A percentile compares a stretch with the other conserved stretches of the same genome.
These are phyloP conservation scores for Onychostoma macrolepis DNA, from an alignment of 2,113 vertebrate genomes.

Conservation along the genomic window DNA sequence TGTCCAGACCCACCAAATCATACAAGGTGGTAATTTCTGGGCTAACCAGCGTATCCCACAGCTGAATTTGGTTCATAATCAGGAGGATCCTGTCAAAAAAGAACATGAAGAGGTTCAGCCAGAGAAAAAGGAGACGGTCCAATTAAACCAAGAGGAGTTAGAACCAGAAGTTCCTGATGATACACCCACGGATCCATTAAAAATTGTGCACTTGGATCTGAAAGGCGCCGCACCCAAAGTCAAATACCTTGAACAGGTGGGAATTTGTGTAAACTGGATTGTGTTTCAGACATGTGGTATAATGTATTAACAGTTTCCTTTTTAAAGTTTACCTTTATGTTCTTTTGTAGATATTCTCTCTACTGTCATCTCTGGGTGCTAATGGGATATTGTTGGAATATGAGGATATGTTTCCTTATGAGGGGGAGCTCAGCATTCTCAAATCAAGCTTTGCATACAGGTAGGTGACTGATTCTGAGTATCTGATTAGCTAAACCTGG, in stretches of 20 bases:
- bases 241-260: conserved; percentile 79
- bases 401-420: conserved; percentile 84
- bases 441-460: conserved; percentile 75
- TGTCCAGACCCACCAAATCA: neutral
- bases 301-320: neutral
- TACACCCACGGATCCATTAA: conserved; percentile 55
- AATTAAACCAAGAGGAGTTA: neutral
- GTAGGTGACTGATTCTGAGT: conserved; percentile 59
- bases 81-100: neutral
- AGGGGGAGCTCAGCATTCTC: conserved; percentile 74
- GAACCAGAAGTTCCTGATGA: neutral
- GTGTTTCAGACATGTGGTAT: neutral
- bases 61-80: neutral
- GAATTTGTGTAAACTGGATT: neutral
- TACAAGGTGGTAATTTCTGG: neutral
- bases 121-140: neutral
- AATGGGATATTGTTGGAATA: conserved; percentile 79
- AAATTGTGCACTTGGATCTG: conserved; percentile 80
- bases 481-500: neutral
- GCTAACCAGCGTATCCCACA: neutral
- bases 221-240: conserved; percentile 81
- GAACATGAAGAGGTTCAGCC: neutral
- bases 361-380: conserved; percentile 75
- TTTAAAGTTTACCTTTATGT: neutral
- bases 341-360: conserved; percentile 67